These are phyloP conservation scores for Zonitis immaculata DNA, from an alignment of 2,888 invertebrate genomes.

Conservation along the genomic window DNA sequence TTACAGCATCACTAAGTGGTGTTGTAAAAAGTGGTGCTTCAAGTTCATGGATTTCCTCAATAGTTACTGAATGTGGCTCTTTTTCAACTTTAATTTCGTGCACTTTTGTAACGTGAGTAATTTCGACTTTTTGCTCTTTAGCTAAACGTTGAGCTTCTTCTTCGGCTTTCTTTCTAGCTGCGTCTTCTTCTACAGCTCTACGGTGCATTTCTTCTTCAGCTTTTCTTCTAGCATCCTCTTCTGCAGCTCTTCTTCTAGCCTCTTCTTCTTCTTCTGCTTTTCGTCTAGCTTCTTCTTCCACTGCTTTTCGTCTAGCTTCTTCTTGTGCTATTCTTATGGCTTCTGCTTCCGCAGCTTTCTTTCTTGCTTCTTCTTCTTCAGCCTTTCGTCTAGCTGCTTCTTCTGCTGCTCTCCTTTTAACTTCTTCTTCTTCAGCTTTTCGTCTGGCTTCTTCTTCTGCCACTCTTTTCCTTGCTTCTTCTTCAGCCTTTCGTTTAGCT, in stretches of 20 bases:
- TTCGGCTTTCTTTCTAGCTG: too few species aligned
- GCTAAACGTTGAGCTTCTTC: slow-evolving; percentile 20
- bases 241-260: too few species aligned
- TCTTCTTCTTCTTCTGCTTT: slow-evolving; percentile 27
- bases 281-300: slow-evolving; percentile 4
- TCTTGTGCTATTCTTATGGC: too few species aligned
- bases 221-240: too few species aligned
- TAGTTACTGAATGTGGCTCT: slow-evolving; percentile 24
- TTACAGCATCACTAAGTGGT: slow-evolving; percentile 58
- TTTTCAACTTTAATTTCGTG: slow-evolving; percentile 25
- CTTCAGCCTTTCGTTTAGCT: slow-evolving; percentile 44
- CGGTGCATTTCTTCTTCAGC: too few species aligned
- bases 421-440: slow-evolving; percentile 37
- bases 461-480: slow-evolving; percentile 46
- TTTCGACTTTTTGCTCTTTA: slow-evolving; percentile 28
- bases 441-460: slow-evolving; percentile 17
- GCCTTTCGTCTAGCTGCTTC: slow-evolving; percentile 17
- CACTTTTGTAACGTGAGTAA: slow-evolving; percentile 33
- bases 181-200: too few species aligned
- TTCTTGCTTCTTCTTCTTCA: slow-evolving; percentile 32
- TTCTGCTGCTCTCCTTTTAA: slow-evolving; percentile 28
- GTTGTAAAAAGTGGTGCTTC: slow-evolving; percentile 57
- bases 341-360: too few species aligned
- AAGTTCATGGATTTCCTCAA: slow-evolving; percentile 36
- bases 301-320: slow-evolving; percentile 28